These are phyloP conservation scores for Rhynchotus rufescens DNA, from an alignment of 2,797 vertebrate species.

Conservation along the genomic window DNA sequence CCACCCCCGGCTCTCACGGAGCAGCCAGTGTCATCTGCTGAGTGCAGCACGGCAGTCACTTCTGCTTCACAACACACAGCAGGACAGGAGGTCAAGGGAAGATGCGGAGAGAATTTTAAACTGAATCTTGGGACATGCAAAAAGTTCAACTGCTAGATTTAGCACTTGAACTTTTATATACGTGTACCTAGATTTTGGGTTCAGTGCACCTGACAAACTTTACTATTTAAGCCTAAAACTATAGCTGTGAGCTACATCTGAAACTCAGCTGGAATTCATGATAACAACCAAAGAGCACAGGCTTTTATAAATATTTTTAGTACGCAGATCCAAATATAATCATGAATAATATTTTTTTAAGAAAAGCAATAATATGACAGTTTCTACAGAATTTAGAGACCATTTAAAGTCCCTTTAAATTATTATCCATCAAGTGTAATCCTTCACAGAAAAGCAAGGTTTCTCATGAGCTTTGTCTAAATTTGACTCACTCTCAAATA, in stretches of 20 bases:
- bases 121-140: neutral
- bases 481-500: neutral
- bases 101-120: neutral
- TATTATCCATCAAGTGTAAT: neutral
- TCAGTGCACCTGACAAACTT: neutral
- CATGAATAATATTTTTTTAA: neutral
- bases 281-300: neutral
- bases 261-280: neutral
- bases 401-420: neutral
- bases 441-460: neutral
- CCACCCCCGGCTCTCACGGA: neutral
- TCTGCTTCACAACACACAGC: too few relatives aligned
- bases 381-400: neutral
- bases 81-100: too few relatives aligned
- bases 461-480: neutral
- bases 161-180: neutral
- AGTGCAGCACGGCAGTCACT: neutral
- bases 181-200: rapidly evolving
- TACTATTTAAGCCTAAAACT: neutral
- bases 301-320: neutral
- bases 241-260: neutral
- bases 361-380: neutral
- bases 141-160: neutral
- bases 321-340: neutral
- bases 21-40: neutral